These are phyloP conservation scores for Hirundo rustica DNA, from an alignment of 2,797 vertebrate genomes.

Conservation along the genomic window DNA sequence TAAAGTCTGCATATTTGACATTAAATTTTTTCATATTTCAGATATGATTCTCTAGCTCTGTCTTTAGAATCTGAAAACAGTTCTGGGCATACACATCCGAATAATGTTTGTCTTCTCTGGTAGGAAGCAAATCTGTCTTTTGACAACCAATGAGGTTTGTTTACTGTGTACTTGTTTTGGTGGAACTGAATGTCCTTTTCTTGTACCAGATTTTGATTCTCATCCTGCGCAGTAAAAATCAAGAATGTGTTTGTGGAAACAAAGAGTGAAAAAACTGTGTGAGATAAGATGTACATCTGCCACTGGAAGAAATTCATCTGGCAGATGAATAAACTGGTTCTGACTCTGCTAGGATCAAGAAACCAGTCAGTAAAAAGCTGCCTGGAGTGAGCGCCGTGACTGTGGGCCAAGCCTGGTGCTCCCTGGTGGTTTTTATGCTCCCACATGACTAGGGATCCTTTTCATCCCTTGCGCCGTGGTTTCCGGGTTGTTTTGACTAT, in stretches of 20 bases:
- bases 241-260: background rate
- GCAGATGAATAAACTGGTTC: background rate
- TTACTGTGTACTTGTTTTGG: background rate
- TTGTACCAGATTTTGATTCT: background rate
- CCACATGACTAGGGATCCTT: background rate
- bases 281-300: background rate
- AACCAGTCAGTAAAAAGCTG: background rate
- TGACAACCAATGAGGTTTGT: background rate
- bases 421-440: background rate
- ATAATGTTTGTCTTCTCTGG: accelerated
- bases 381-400: background rate
- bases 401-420: background rate
- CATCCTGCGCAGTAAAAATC: background rate
- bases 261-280: background rate
- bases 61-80: background rate
- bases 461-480: background rate
- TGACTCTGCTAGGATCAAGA: background rate
- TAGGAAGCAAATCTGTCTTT: background rate
- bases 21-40: background rate
- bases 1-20: background rate
- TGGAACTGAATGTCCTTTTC: background rate
- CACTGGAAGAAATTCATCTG: background rate
- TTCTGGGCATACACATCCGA: background rate
- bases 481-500: background rate
- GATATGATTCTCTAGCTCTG: background rate